phyloP scores from a whole-genome alignment of 2,113 vertebrate genomes.

The Pipa parva region DNA sequence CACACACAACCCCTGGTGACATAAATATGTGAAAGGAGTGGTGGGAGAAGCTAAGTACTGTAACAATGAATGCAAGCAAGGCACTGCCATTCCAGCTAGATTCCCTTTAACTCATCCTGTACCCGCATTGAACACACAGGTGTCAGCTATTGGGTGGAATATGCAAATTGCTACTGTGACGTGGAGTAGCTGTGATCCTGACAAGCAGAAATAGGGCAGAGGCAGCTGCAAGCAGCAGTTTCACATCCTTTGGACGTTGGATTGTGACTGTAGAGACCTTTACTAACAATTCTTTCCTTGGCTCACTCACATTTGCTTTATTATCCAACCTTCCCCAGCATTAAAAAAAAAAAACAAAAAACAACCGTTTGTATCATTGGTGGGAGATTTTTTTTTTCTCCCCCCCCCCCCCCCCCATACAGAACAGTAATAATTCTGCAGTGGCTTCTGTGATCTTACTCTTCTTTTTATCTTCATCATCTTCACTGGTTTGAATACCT shows the following conservation, averaged over 20 bases:
- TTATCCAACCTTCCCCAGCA: neutral
- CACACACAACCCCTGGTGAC: neutral
- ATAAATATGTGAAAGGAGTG: neutral
- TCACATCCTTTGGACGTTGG: conserved; percentile 41
- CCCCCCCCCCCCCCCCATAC: neutral
- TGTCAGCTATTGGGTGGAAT: conserved; percentile 65
- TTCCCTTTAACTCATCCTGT: conserved; percentile 3
- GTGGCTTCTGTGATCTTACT: conserved; percentile 4
- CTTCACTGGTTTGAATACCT: neutral
- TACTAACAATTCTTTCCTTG: neutral
- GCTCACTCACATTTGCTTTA: neutral
- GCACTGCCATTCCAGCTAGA: too few species aligned
- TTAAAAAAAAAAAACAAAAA: too few species aligned
- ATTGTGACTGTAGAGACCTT: conserved; percentile 34
- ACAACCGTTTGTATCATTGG: neutral
- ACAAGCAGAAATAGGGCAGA: conserved; percentile 84
- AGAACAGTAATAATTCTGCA: conserved; percentile 9
- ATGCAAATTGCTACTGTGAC: conserved; percentile 73
- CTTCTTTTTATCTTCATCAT: neutral
- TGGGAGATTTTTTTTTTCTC: conserved; percentile 21
- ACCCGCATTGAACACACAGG: conserved; percentile 53
- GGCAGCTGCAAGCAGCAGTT: conserved; percentile 59
- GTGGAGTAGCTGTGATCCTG: conserved; percentile 73
- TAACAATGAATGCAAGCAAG: neutral
- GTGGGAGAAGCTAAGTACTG: neutral